phyloP scores from a whole-genome alignment of 2,113 vertebrate genomes.

The Zosterops borbonicus region DNA sequence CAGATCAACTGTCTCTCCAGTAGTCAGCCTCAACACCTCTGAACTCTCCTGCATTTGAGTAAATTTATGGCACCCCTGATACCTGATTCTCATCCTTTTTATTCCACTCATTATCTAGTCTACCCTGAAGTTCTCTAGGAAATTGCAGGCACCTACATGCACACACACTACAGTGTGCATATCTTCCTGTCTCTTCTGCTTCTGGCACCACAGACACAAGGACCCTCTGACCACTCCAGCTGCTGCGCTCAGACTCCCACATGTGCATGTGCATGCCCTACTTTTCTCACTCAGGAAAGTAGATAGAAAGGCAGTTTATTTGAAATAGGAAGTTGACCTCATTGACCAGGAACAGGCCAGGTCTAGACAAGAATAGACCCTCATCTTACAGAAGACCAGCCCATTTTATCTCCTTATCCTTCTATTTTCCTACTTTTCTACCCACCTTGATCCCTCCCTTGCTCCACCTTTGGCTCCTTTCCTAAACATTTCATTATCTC shows the following conservation, averaged over 20 bases:
- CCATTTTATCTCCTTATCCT: background rate
- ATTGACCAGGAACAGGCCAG: background rate
- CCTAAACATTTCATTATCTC: background rate
- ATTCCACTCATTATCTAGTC: background rate
- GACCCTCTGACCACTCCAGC: background rate
- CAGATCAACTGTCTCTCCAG: rapidly evolving
- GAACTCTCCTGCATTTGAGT: background rate
- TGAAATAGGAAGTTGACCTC: background rate
- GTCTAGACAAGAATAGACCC: background rate
- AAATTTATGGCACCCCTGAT: background rate
- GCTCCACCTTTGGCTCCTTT: background rate
- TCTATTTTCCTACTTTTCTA: background rate
- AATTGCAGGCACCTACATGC: background rate
- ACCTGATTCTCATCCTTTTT: background rate
- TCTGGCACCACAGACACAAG: background rate
- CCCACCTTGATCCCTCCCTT: background rate
- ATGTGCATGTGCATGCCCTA: background rate
- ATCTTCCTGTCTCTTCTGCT: background rate
- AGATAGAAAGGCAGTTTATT: background rate
- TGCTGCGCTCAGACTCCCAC: background rate
- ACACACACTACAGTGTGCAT: too few species aligned
- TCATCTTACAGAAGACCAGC: background rate
- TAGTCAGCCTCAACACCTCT: background rate
- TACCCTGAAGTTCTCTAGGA: background rate
- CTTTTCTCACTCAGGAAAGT: background rate